Percentiles rank a stretch among this genome's conserved stretches.
Evolutionary conservation across 1,140 invertebrate genomes (phyloP).

Genomic region (Drosophila persimilis): DNA sequence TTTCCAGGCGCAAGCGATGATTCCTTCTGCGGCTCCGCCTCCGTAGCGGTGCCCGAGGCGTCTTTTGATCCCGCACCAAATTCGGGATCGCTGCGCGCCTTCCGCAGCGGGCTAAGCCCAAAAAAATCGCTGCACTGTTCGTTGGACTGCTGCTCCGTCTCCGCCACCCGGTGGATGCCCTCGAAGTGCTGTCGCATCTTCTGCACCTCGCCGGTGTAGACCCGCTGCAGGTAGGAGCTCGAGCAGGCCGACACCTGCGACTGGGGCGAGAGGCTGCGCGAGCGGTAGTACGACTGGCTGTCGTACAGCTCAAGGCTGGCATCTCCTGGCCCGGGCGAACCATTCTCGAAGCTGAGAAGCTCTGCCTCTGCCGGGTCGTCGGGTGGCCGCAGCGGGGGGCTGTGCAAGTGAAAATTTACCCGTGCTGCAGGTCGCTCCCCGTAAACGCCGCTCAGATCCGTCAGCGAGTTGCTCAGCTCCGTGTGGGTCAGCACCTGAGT

Average conservation of each 20-base stretch:
- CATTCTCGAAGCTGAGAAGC: conserved; percentile 63
- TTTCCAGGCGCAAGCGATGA: conserved; percentile 44
- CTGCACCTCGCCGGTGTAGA: conserved; percentile 89
- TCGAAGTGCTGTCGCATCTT: conserved; percentile 90
- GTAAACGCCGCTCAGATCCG: conserved; percentile 90
- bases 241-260: conserved; percentile 85
- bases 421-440: conserved; percentile 86
- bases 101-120: conserved; percentile 84
- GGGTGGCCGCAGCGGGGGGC: conserved; percentile 73
- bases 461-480: conserved; percentile 86
- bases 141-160: conserved; percentile 29
- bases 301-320: conserved; percentile 85
- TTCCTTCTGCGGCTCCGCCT: conserved; percentile 83
- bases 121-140: conserved; percentile 78
- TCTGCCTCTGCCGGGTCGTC: conserved; percentile 23
- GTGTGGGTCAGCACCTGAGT: conserved; percentile 48
- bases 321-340: conserved; percentile 36
- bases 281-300: conserved; percentile 84
- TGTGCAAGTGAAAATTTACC: conserved; percentile 82
- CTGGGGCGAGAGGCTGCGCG: conserved; percentile 87
- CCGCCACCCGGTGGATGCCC: conserved; percentile 81
- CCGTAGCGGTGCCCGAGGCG: conserved; percentile 84
- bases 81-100: conserved; percentile 90
- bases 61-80: conserved; percentile 85
- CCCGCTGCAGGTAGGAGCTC: conserved; percentile 86